Evolutionary conservation across 92 coral and sea anemone species (phyloP), one percentile per base, ranked within the genome.

Genomic region (Palythoa grandis): DNA sequence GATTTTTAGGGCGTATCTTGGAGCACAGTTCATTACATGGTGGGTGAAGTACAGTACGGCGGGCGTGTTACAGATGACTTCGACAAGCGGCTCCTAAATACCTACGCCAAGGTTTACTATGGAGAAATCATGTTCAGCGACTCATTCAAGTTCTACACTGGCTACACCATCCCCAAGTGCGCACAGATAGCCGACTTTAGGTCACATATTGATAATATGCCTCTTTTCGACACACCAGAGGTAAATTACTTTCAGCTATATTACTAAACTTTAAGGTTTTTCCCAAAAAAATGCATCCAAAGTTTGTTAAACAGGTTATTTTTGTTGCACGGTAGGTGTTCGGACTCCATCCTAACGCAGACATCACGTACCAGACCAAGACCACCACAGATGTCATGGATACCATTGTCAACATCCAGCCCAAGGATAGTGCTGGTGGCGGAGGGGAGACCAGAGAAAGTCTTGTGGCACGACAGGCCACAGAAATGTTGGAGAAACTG

Each of bases 31-130:
- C 99, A 95, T 72, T 96, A 96, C 86, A 96, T 96, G 99, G 94
- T 96, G 74, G 99, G 99, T 70, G 99, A 96, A 67, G 99, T 96
- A 52, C 99, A 96, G 66, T 96, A 96, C 77, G 99, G 99, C 23
- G 99, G 99, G 5, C 95, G 99, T 25, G 99, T 96, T 22, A 96
- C 99, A 0, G 99, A 96, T 72, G 99, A 96, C 87, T 96, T 96
- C 57, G 99, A 96, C 88, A 96, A 96, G 88, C 95, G 99, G 37
- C 88, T 96, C 8, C 93, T 96, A 8, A 96, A 96, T 89, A 96
- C 99, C 35, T 96, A 90, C 52, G 98, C 99, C n/a, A 92, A 90
- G 48, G 97, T 95, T 48, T 96, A 98, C 93, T 96, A 93, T 70
- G 93, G 98, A 25, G 98, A 95, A 77, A 86, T 88, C 58, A 92